Conservation (phyloP, 2,113 vertebrate species). For the Cryptotis parvus region DNA sequence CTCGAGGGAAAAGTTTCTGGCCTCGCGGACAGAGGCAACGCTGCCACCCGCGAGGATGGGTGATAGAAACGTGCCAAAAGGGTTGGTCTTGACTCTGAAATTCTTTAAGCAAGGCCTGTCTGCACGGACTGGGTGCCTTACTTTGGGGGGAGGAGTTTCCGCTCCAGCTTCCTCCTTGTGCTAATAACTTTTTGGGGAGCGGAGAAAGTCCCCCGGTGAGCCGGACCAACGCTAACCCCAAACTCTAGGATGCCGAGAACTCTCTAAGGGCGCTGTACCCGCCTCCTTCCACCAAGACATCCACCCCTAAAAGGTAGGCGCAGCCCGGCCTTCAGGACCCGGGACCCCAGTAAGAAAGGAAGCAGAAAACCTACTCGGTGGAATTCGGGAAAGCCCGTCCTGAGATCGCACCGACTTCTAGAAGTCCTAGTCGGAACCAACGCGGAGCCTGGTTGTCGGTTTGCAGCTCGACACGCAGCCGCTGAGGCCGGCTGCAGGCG, state of each 20-base stretch:
- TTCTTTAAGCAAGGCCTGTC: conserved; percentile 31
- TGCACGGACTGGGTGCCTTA: conserved; percentile 53
- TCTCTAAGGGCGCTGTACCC: not conserved
- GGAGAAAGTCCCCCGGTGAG: not conserved
- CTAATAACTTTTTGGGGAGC: conserved; percentile 36
- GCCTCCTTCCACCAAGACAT: not conserved
- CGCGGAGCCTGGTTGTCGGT: not conserved
- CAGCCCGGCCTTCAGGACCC: not conserved
- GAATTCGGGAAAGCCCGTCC: not conserved
- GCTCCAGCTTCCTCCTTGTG: not conserved
- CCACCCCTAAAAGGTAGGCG: not conserved
- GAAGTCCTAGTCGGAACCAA: not conserved
- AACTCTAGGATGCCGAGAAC: not conserved
- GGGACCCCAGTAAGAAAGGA: not conserved
- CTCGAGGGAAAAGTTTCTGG: conserved; percentile 78
- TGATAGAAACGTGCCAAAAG: conserved; percentile 59
- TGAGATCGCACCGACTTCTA: not conserved
- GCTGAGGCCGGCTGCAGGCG: not conserved
- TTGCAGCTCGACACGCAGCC: not conserved
- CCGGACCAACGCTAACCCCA: not conserved
- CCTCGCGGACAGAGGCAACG: conserved; percentile 55
- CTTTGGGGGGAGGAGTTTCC: conserved; percentile 64
- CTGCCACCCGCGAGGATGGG: conserved; percentile 57
- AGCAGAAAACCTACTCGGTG: not conserved
- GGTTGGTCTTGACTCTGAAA: conserved; percentile 67